Conservation (phyloP, 2,888 invertebrate species). For the Acronicta leporina region DNA sequence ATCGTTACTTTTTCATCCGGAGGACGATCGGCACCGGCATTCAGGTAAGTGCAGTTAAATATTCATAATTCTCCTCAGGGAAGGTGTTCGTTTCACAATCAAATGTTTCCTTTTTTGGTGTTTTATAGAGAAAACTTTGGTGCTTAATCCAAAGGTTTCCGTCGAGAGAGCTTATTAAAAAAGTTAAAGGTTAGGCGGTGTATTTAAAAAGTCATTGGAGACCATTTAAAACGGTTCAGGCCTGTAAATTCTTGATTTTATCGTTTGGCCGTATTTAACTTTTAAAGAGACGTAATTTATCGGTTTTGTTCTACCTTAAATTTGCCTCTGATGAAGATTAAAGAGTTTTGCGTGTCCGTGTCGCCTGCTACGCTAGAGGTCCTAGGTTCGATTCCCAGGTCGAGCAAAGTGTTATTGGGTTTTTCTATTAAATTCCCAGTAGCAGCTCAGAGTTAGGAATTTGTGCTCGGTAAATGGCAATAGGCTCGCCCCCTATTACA, state of each 20-base stretch:
- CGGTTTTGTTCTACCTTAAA: slow-evolving; percentile 22
- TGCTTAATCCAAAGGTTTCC: slow-evolving; percentile 70
- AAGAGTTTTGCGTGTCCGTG: slow-evolving; percentile 13
- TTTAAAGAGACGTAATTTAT: slow-evolving; percentile 34
- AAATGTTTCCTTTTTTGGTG: slow-evolving; percentile 61
- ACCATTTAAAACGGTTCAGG: slow-evolving; percentile 61
- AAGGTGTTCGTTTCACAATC: slow-evolving; percentile 62
- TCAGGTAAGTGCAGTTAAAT: slow-evolving; percentile 66
- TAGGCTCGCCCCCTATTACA: too few species aligned
- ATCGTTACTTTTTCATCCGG: slow-evolving; percentile 53
- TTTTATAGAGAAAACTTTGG: slow-evolving; percentile 73
- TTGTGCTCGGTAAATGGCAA: too few species aligned
- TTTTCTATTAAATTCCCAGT: too few species aligned
- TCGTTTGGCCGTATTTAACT: slow-evolving; percentile 29
- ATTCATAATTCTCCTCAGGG: slow-evolving; percentile 59
- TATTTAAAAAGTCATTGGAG: slow-evolving; percentile 71
- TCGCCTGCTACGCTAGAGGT: too few species aligned
- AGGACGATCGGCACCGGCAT: slow-evolving; percentile 47
- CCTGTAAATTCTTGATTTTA: slow-evolving; percentile 44
- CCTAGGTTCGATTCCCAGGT: too few species aligned
- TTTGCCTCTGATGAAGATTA: slow-evolving; percentile 19
- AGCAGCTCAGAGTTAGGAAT: too few species aligned
- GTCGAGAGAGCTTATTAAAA: slow-evolving; percentile 76
- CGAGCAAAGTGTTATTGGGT: too few species aligned
- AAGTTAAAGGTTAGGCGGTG: slow-evolving; percentile 72